Evolutionary conservation across 2,113 vertebrate genomes (phyloP).

Genomic region (Mola mola): DNA sequence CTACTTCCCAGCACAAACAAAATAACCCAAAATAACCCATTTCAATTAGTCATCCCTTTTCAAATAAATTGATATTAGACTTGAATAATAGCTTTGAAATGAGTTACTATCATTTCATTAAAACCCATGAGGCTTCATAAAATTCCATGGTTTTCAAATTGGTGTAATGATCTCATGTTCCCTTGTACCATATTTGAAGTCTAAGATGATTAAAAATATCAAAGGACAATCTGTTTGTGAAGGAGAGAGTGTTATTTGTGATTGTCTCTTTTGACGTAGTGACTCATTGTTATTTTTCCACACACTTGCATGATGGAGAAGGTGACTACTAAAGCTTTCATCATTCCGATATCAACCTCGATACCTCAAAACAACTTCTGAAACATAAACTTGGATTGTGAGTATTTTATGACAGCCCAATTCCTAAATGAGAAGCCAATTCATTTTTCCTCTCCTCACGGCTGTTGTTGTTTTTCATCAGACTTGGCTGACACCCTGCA

Average conservation of each 20-base stretch:
- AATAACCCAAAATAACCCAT: neutral
- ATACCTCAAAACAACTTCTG: constrained; percentile 40
- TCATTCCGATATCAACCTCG: constrained; percentile 13
- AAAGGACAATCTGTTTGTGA: constrained; percentile 38
- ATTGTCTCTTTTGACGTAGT: constrained; percentile 29
- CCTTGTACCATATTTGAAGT: constrained; percentile 29
- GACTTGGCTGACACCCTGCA: constrained; percentile 54
- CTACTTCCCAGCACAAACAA: constrained; percentile 16
- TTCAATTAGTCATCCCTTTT: constrained; percentile 7
- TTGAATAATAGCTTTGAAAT: neutral
- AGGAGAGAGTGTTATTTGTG: constrained; percentile 40
- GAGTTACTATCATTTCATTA: constrained; percentile 12
- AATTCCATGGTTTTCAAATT: constrained; percentile 36
- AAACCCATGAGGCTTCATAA: constrained; percentile 1
- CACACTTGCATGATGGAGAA: constrained; percentile 26
- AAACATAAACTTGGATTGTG: constrained; percentile 46
- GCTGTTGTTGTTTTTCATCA: constrained; percentile 67
- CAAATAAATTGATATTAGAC: neutral
- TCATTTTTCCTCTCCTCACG: constrained; percentile 50
- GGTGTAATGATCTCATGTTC: constrained; percentile 34
- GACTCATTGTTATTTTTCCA: constrained; percentile 49
- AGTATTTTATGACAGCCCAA: constrained; percentile 37
- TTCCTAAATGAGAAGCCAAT: constrained; percentile 44
- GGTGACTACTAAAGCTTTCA: constrained; percentile 22
- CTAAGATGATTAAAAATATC: constrained; percentile 43